Percentiles rank a stretch among this genome's conserved stretches.
These are phyloP conservation scores for Globodera rostochiensis DNA, from an alignment of 1,140 invertebrate species.

Conservation along the genomic window DNA sequence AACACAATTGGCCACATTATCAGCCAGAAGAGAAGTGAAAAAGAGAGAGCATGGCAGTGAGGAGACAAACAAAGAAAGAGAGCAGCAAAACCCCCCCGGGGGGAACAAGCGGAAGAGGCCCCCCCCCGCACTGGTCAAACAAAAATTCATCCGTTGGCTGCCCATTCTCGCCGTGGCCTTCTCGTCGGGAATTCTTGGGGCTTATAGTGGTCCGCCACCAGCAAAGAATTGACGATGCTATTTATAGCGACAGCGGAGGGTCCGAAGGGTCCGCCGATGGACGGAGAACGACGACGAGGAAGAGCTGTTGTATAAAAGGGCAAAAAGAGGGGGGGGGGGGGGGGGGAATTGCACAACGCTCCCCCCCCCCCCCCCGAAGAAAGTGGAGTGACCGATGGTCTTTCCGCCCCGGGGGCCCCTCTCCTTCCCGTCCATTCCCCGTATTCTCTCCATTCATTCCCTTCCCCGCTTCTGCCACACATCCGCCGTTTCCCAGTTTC, in stretches of 20 bases:
- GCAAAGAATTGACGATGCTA: neutral
- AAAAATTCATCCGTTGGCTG: neutral
- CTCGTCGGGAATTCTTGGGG: neutral
- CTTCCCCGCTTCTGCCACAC: neutral
- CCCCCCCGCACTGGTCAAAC: neutral
- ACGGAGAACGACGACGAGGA: neutral
- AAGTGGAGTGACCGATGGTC: neutral
- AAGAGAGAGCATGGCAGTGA: too few species aligned
- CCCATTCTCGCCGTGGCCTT: neutral
- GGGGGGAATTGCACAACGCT: neutral
- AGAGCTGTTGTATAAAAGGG: neutral
- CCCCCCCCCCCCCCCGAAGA: neutral
- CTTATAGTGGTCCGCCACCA: neutral
- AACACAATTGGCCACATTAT: too few species aligned
- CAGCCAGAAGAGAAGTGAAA: too few species aligned
- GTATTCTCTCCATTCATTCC: neutral
- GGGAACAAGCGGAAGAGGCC: too few species aligned
- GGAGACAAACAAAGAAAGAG: too few species aligned
- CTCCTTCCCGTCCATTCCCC: neutral
- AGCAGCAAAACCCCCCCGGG: too few species aligned
- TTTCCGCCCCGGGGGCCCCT: neutral
- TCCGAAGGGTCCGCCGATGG: neutral
- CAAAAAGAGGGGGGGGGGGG: neutral
- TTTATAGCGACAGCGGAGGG: neutral
- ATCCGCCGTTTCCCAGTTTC: slow-evolving; percentile 1